phyloP scores from a whole-genome alignment of 1,140 invertebrate genomes.

The Spodoptera litura region DNA sequence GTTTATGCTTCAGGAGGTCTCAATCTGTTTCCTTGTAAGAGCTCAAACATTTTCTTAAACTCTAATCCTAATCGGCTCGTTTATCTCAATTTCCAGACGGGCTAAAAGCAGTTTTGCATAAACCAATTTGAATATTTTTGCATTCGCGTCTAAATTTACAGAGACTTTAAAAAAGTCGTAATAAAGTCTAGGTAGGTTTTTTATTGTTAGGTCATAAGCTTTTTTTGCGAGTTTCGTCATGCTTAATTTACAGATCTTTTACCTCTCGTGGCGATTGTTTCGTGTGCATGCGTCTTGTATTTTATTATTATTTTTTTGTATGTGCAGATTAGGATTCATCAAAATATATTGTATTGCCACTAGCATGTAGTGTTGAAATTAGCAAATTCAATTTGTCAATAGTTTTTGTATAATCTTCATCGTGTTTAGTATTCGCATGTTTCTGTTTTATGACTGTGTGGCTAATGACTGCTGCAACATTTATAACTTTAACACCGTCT shows the following conservation, averaged over 20 bases:
- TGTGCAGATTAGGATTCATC: conserved; percentile 53
- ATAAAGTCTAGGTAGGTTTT: conserved; percentile 55
- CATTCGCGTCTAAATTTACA: conserved; percentile 48
- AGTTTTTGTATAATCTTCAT: conserved; percentile 69
- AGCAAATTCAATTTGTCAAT: conserved; percentile 77
- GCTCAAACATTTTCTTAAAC: conserved; percentile 49
- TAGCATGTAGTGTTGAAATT: conserved; percentile 61
- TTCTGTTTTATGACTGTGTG: conserved; percentile 66
- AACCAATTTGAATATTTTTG: conserved; percentile 59
- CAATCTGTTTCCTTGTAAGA: conserved; percentile 57
- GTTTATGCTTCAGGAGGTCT: conserved; percentile 75
- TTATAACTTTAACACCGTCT: conserved; percentile 70
- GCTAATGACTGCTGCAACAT: conserved; percentile 73
- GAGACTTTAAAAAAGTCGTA: conserved; percentile 47
- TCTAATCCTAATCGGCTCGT: conserved; percentile 32
- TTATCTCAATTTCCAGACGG: conserved; percentile 35
- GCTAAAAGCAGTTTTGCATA: conserved; percentile 42
- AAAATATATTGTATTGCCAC: conserved; percentile 53
- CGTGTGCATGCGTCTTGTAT: conserved; percentile 54
- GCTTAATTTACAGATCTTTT: conserved; percentile 58
- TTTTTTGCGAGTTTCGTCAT: conserved; percentile 53
- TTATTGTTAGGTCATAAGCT: conserved; percentile 50
- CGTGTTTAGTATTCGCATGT: conserved; percentile 62
- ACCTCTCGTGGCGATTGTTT: conserved; percentile 55
- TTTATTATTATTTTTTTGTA: conserved; percentile 54